Conservation (phyloP, 1,140 invertebrate species). For the Charaxes varanes region DNA sequence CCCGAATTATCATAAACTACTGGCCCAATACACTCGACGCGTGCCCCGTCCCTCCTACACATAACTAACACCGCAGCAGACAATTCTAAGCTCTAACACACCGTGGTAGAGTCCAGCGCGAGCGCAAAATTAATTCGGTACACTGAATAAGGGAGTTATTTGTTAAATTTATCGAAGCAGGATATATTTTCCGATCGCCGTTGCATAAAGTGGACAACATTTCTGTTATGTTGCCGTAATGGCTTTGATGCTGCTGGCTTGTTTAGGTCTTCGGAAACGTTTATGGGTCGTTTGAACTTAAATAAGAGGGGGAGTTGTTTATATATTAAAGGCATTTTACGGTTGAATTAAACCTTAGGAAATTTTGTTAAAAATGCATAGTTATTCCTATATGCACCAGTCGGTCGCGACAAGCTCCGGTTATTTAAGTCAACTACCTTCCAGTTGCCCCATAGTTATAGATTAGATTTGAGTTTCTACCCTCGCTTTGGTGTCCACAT, state of each 20-base stretch:
- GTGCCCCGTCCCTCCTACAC: conserved; percentile 10
- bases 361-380: no score
- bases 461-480: no score
- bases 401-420: no score
- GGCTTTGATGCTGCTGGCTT: conserved; percentile 4
- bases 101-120: conserved; percentile 4
- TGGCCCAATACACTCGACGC: conserved; percentile 23
- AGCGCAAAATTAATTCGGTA: conserved; percentile 6
- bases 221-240: conserved; percentile 21
- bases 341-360: no score
- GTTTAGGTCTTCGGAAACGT: conserved; percentile 1
- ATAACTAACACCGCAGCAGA: neutral
- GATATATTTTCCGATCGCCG: conserved; percentile 25
- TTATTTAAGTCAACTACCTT: no score
- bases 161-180: conserved; percentile 27
- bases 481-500: no score
- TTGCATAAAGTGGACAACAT: conserved; percentile 27
- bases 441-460: no score
- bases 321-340: no score
- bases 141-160: conserved; percentile 25
- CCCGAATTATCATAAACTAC: conserved; percentile 31
- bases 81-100: conserved; percentile 13
- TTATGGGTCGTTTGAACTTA: neutral
- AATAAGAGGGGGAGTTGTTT: no score
- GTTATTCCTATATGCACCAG: no score